A percentile compares a stretch with the other conserved stretches of the same genome.
phyloP scores from a whole-genome alignment of 2,113 vertebrate species.

The Plecotus auritus region DNA sequence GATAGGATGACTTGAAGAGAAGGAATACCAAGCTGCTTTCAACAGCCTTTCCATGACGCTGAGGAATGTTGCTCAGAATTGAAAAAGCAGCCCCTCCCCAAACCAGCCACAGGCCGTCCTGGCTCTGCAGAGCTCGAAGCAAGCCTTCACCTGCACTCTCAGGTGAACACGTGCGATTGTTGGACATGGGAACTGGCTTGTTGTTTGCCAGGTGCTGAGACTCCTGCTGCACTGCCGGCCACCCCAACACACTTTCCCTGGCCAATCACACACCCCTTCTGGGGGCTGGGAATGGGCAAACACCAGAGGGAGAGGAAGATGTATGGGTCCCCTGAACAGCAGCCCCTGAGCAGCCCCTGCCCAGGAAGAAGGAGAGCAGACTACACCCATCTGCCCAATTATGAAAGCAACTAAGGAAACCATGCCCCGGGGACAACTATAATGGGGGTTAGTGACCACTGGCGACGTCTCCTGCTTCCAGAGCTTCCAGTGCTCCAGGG shows the following conservation, averaged over 20 bases:
- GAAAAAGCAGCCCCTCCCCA: not conserved
- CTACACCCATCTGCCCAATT: constrained; percentile 38
- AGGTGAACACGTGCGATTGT: constrained; percentile 29
- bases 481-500: not conserved
- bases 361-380: not conserved
- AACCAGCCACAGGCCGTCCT: not conserved
- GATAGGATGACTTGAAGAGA: not conserved
- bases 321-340: not conserved
- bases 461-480: not conserved
- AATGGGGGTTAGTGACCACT: not conserved
- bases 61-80: not conserved
- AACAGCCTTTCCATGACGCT: not conserved
- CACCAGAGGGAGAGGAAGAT: not conserved
- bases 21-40: not conserved
- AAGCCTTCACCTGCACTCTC: not conserved
- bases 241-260: not conserved
- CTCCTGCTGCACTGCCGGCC: no score
- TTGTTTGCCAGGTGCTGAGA: not conserved
- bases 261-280: not conserved
- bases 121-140: not conserved
- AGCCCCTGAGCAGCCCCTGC: not conserved
- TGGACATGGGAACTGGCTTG: constrained; percentile 55
- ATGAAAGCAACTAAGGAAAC: not conserved
- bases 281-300: not conserved
- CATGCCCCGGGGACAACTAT: not conserved